Evolutionary conservation across 2,888 invertebrate genomes (phyloP).

Genomic region (Dioctria rufipes): DNA sequence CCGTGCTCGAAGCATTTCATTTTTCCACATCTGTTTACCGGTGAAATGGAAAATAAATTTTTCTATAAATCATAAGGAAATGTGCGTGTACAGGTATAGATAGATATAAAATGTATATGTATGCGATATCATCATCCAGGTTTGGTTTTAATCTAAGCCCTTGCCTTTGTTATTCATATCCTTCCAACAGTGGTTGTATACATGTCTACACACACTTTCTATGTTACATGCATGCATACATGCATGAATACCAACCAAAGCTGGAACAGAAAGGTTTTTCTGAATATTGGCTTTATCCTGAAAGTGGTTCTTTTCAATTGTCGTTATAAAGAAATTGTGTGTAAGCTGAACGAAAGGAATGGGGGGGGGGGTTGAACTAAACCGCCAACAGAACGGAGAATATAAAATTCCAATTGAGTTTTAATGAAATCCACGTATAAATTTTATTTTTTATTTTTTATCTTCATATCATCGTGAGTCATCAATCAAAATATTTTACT

Average conservation of each 20-base stretch:
- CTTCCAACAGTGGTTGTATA: too few species aligned
- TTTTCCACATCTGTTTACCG: slow-evolving; percentile 53
- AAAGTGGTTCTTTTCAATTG: neutral
- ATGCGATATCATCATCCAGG: too few species aligned
- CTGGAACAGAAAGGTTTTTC: slow-evolving; percentile 26
- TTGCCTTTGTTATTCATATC: too few species aligned
- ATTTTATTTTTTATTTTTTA: neutral
- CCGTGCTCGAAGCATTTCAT: slow-evolving; percentile 34
- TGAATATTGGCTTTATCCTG: neutral
- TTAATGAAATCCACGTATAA: slow-evolving; percentile 39
- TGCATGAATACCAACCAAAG: neutral
- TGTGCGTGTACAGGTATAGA: slow-evolving; percentile 13
- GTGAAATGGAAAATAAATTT: slow-evolving; percentile 56
- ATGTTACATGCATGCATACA: neutral
- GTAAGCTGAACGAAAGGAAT: neutral
- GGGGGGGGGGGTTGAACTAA: too few species aligned
- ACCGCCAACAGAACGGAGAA: neutral
- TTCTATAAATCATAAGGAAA: slow-evolving; percentile 53
- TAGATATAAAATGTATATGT: too few species aligned
- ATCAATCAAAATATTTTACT: slow-evolving; percentile 48
- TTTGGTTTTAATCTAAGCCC: too few species aligned
- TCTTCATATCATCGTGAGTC: slow-evolving; percentile 18
- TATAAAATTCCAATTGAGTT: slow-evolving; percentile 47
- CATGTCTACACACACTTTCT: neutral
- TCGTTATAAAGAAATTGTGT: neutral